Base-by-base conservation (phyloP, 1,140 invertebrate species). In the Brachionus plicatilis region DNA sequence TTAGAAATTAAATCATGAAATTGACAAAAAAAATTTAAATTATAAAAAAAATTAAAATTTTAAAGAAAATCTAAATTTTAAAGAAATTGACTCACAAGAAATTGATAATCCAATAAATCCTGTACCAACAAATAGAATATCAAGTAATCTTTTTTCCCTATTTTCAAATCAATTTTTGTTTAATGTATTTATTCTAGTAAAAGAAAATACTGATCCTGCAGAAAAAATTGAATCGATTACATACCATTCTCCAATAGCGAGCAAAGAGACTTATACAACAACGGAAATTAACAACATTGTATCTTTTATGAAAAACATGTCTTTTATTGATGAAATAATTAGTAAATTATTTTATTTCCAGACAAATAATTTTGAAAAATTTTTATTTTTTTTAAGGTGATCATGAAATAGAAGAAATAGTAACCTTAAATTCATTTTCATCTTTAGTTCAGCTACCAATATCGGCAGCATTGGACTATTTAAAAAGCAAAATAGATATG, bases 401-500 rank as follows among this genome's bases (percentile, higher is more conserved):
- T 14, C 4, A n/a, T 33, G 12, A 12, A 6, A 11, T 29, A 45
- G 70, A 43, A 43, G 70, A 75, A 75, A 75, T 8, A 33, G 29
- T 41, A 43, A 75, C 14, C 4, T 4, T 43, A 11, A 75, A n/a
- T 8, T 75, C 37, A 45, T 75, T 75, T 75, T 43, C 33, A n/a
- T 41, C 33, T 17, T 17, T 75, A 12, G 11, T 3, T 24, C 20
- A 41, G 17, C 7, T 75, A 1, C 70, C 37, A 43, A 75, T 75
- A 75, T 45, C 33, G 45, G 70, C n/a, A 3, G 37, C 41, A 7
- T 7, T 45, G 5, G 20, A 45, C 17, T 75, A 43, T 75, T 45
- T 75, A 17, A 17, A 37, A 75, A 75, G 70, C 8, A 75, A 75
- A 75, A 75, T 80, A 65, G 78, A 80, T 24, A 41, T 65, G 47